Evolutionary conservation across 2,113 vertebrate genomes (phyloP), one percentile per base, ranked within the genome.

Genomic region (Cephalopholis sonnerati): DNA sequence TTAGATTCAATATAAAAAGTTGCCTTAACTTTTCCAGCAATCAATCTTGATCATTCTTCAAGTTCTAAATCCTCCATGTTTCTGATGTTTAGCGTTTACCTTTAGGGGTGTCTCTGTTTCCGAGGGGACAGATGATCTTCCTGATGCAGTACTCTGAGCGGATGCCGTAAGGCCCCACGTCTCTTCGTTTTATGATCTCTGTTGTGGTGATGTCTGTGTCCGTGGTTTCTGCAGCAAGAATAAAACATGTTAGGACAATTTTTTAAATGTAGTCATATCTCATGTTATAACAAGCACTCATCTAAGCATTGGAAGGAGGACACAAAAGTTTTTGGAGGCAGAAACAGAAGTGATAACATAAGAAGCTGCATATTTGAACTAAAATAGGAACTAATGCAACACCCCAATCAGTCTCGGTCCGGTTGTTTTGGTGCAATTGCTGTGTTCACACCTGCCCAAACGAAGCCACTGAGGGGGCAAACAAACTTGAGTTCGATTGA

Each of bases 111-210:
- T 99, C 98, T 76, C 96, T 97, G 86, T 97, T 97, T 77, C 97
- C 97, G 44, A 99, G 97, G 62, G 98, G 98, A 83, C 98, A 99
- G 91, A 99, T 99, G 61, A 99, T 99, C 95, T 99, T 99, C 83
- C 98, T 95, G 92, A 99, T 97, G 91, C 98, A 99, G 90, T 99
- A 99, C 71, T 99, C 98, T 17, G 98, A 99, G 27, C 98, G 97
- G 92, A 99, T 99, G 74, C 97, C 98, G 0, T 97, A 98, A 0
- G 97, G 98, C 44, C 98, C 98, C 61, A 98, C 97, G 44, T 99
- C 98, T 92, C 97, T 95, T 32, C 98, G 93, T 69, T 98, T 99
- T 81, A 99, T 99, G 69, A 99, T 99, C 95, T 99, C 98, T 27
- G 98, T 99, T 27, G 98, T 99, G 75, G 94, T 99, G 92, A 99